Evolutionary conservation across 2,888 invertebrate genomes (phyloP).

Genomic region (Sycophila texana): DNA sequence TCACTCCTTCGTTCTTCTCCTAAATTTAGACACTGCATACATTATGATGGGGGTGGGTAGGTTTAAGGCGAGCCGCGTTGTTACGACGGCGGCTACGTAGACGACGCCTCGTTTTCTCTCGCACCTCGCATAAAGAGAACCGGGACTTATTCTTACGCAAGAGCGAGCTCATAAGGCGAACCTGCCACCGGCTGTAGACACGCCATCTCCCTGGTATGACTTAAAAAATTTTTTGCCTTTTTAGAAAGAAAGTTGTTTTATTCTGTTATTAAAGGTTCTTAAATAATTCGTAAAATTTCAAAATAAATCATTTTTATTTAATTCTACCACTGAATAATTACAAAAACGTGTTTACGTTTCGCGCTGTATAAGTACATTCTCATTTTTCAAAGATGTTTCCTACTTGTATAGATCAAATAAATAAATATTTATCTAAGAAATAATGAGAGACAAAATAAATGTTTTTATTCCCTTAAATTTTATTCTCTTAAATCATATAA

Average conservation of each 20-base stretch:
- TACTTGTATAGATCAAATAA: no score
- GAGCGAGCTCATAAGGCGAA: constrained; percentile 21
- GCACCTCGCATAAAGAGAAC: constrained; percentile 10
- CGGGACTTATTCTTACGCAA: constrained; percentile 44
- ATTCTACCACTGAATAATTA: constrained; percentile 2
- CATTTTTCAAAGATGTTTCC: no score
- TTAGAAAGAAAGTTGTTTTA: no score
- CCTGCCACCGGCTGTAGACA: neutral
- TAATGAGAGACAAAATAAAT: no score
- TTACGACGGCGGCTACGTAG: neutral
- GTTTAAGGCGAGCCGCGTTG: neutral
- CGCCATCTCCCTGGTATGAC: neutral
- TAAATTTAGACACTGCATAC: constrained; percentile 52
- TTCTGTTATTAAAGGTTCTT: no score
- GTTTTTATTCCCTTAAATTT: no score
- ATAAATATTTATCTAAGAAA: no score
- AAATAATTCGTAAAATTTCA: no score
- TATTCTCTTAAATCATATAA: no score
- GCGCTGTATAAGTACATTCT: no score
- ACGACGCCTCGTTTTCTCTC: constrained; percentile 8
- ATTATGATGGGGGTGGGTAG: constrained; percentile 30
- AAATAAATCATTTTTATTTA: neutral
- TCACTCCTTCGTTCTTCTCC: constrained; percentile 26
- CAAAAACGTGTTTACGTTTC: no score
- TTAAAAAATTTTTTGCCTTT: no score